These are phyloP conservation scores for Archilochus colubris DNA, from an alignment of 2,113 vertebrate genomes.

Conservation along the genomic window DNA sequence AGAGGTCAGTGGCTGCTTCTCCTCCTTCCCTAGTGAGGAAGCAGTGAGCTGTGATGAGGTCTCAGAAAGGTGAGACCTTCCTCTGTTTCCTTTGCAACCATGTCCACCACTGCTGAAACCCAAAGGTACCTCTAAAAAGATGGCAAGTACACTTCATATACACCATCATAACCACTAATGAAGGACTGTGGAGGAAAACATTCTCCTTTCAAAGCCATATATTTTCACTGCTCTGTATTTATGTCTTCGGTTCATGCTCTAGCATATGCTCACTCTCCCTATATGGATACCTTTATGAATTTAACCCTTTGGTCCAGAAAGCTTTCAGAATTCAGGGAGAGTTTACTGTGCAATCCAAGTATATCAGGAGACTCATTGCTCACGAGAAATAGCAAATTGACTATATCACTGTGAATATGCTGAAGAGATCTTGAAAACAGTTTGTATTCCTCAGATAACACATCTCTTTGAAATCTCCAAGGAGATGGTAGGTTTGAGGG, in stretches of 20 bases:
- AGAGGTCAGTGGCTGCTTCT: too few relatives aligned
- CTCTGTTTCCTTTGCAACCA: background rate
- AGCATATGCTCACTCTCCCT: background rate
- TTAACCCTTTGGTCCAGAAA: background rate
- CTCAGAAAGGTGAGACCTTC: background rate
- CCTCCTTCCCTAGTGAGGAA: too few relatives aligned
- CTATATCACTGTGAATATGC: background rate
- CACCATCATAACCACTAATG: background rate
- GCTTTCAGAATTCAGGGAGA: background rate
- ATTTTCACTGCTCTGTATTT: background rate
- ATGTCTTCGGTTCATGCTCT: background rate
- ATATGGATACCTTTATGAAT: background rate
- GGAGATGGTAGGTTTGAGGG: background rate
- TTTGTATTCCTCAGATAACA: background rate
- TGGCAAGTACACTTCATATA: background rate
- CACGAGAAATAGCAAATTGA: background rate
- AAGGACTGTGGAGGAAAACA: background rate
- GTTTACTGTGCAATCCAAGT: background rate
- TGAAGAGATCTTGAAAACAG: background rate
- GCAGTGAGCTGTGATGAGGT: too few relatives aligned
- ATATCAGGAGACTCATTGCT: background rate
- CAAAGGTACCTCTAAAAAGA: background rate
- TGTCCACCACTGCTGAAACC: background rate
- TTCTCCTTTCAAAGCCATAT: background rate
- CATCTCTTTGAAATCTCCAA: background rate